Evolutionary conservation across 1,140 invertebrate species (phyloP).

Genomic region (Papilio polytes): DNA sequence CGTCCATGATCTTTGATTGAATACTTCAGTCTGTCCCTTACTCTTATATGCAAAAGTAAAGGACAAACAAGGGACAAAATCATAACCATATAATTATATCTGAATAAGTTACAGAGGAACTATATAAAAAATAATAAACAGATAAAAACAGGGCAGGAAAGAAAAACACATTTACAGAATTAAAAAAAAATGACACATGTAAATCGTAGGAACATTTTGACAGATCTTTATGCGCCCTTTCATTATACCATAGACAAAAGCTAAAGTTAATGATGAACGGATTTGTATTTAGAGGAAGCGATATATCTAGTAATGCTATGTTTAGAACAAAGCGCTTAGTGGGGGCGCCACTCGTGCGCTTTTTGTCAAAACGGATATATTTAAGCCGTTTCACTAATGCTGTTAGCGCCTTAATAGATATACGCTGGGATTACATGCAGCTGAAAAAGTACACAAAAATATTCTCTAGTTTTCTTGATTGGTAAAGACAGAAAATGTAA

Average conservation of each 20-base stretch:
- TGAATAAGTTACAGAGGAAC: too few species aligned
- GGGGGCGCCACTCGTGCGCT: slow-evolving; percentile 42
- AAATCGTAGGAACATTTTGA: too few species aligned
- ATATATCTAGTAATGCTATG: slow-evolving; percentile 33
- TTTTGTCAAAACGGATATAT: slow-evolving; percentile 75
- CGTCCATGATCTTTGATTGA: too few species aligned
- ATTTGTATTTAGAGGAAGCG: slow-evolving; percentile 36
- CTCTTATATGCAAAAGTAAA: too few species aligned
- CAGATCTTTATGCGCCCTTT: too few species aligned
- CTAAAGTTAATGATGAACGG: slow-evolving; percentile 36
- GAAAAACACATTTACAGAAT: too few species aligned
- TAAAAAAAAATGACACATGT: too few species aligned
- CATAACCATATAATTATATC: too few species aligned
- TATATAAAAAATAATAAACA: too few species aligned
- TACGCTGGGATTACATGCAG: slow-evolving; percentile 56
- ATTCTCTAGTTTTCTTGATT: background rate
- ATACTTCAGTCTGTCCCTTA: too few species aligned
- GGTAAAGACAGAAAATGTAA: too few species aligned
- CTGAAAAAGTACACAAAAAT: slow-evolving; percentile 15
- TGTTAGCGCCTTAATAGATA: slow-evolving; percentile 72
- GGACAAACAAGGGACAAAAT: slow-evolving; percentile 49
- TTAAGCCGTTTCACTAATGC: slow-evolving; percentile 69
- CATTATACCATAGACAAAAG: slow-evolving; percentile 25
- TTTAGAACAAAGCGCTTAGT: slow-evolving; percentile 40
- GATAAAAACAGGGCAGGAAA: too few species aligned